Evolutionary conservation across 2,888 invertebrate genomes (phyloP).

Genomic region (Callosobruchus maculatus): DNA sequence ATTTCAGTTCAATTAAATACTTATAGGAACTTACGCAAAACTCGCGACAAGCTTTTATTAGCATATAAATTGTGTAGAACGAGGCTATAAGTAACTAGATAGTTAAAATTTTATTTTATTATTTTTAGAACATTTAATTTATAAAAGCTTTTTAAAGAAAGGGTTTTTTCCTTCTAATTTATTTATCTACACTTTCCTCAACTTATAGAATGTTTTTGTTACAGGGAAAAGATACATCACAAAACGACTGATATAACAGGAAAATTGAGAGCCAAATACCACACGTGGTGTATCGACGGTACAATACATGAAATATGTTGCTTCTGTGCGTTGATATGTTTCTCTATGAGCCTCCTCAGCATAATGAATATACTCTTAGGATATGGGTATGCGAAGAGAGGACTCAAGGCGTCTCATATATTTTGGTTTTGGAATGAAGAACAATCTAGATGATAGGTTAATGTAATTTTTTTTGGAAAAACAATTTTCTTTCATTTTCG

Average conservation of each 20-base stretch:
- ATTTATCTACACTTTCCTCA: no score
- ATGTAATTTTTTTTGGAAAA: no score
- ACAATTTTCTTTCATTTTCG: no score
- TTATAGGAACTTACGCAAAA: no score
- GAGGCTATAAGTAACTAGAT: no score
- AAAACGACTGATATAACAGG: constrained; percentile 22
- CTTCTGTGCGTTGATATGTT: constrained; percentile 42
- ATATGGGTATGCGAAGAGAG: constrained; percentile 35
- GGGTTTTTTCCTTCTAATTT: constrained; percentile 2
- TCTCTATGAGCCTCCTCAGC: constrained; percentile 41
- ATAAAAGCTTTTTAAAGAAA: no score
- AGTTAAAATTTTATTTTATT: no score
- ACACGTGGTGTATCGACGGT: constrained; percentile 33
- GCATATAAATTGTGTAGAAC: no score
- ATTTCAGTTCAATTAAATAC: no score
- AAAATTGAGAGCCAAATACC: constrained; percentile 27
- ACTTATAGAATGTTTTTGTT: no score
- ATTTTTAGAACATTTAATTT: no score
- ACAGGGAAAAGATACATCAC: constrained; percentile 28
- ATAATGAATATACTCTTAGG: constrained; percentile 43
- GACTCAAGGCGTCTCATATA: constrained; percentile 17
- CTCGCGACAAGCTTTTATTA: no score
- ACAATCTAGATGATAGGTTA: not conserved
- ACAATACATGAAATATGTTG: constrained; percentile 39
- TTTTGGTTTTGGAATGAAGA: constrained; percentile 19